Base-by-base conservation (phyloP, 2,888 invertebrate genomes). In the Lycocerus yunnanus region DNA sequence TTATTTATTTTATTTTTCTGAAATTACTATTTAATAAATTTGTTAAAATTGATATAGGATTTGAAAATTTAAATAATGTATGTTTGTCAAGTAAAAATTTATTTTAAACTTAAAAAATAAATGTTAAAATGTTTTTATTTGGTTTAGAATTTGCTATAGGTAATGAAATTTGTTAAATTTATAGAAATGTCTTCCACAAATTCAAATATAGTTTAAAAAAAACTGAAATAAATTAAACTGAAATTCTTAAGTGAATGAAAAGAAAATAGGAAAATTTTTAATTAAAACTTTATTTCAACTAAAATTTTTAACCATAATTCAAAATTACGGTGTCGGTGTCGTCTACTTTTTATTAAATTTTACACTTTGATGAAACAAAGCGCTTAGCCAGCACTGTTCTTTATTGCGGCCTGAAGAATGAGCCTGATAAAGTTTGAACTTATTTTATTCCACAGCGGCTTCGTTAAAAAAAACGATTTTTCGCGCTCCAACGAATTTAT, bases 311-410 rank as follows among this genome's bases (percentile, higher is more conserved):
- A 61, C 67, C 69, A 70, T 75, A 75, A 69, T 67, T 75, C 69
- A 75, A 75, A 75, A 75, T 74, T 74, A 74, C 70, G 61, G 24
- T 72, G 67, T 68, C 68, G 63, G 71, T 76, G 71, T 76, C 73
- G 66, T 69, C 70, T 73, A 68, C 69, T 76, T 73, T 76, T 76
- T 76, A 73, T 76, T 76, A 73, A 70, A 73, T 76, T 76, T 76
- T 73, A 73, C 66, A 73, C 73, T 76, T 73, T 75, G 69, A 72
- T 75, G 75, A 75, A 75, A 75, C 75, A 75, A 75, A 72, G 74
- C 74, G 74, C 74, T 71, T 71, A 68, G 71, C 66, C 60, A 68
- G 71, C 68, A 20, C 71, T 68, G 71, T 71, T 74, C 74, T 74
- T 74, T 72, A 75, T 72, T 75, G 75, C 67, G 75, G 69, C 24